A percentile compares a stretch with the other conserved stretches of the same genome.
Conservation (phyloP, 37 sponge, comb jelly and placozoan genomes). For the Spongilla lacustris region DNA sequence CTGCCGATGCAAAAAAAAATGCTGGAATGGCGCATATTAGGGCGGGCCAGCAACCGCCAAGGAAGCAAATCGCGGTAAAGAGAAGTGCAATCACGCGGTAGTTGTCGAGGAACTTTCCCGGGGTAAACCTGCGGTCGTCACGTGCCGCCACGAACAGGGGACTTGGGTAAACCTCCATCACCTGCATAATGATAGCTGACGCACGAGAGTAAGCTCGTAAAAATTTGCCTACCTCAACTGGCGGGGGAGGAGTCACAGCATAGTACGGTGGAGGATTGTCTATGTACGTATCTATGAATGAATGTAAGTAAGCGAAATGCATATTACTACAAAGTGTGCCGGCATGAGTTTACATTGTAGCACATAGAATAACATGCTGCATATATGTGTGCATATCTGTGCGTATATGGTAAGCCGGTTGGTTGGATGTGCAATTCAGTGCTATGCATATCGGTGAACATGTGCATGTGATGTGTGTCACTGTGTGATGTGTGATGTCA, state of each 20-base stretch:
- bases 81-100: neutral
- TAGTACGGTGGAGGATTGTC: neutral
- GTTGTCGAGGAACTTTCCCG: neutral
- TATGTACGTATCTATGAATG: neutral
- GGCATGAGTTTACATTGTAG: too few relatives aligned
- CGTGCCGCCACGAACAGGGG: neutral
- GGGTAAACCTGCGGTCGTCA: neutral
- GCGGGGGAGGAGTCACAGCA: neutral
- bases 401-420: neutral
- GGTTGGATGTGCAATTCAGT: neutral
- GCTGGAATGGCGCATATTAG: neutral
- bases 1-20: neutral
- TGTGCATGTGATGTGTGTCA: neutral
- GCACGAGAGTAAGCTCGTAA: neutral
- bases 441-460: neutral
- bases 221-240: neutral
- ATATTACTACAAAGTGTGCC: too few relatives aligned
- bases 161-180: neutral
- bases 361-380: too few relatives aligned
- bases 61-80: neutral
- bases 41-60: neutral
- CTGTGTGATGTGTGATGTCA: neutral
- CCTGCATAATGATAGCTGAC: neutral
- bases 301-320: too few relatives aligned
- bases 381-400: neutral